Evolutionary conservation across 2,888 invertebrate genomes (phyloP).

Genomic region (Cyaniris semiargus): DNA sequence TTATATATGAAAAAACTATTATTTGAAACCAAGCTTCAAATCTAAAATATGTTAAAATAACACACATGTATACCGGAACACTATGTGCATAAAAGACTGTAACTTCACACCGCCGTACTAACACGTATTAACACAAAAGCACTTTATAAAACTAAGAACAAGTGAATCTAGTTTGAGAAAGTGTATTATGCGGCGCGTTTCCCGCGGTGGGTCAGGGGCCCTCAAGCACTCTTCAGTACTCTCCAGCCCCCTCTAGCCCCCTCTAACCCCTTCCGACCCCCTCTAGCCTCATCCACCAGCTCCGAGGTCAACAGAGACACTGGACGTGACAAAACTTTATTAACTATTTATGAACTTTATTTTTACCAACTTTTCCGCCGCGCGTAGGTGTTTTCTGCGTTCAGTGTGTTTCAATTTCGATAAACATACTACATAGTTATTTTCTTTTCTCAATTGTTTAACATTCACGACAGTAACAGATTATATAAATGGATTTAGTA

Average conservation of each 20-base stretch:
- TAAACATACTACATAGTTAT: background rate
- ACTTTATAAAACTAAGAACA: conserved; percentile 30
- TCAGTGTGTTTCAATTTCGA: background rate
- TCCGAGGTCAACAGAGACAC: conserved; percentile 40
- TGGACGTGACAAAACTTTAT: conserved; percentile 42
- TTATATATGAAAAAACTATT: too few relatives aligned
- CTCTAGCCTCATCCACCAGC: conserved; percentile 38
- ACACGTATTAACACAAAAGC: conserved; percentile 19
- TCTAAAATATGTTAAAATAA: background rate
- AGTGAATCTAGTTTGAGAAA: conserved; percentile 34
- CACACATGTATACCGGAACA: background rate
- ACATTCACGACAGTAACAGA: background rate
- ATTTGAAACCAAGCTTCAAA: background rate
- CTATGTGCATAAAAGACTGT: background rate
- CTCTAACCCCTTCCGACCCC: background rate
- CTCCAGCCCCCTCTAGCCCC: conserved; percentile 31
- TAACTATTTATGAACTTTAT: conserved; percentile 32
- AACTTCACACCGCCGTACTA: background rate
- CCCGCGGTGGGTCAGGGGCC: conserved; percentile 40
- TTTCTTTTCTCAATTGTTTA: background rate
- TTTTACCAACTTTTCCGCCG: background rate
- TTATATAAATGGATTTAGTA: too few relatives aligned
- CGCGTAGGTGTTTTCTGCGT: background rate
- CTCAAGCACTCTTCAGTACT: conserved; percentile 35
- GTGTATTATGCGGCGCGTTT: conserved; percentile 37